Evolutionary conservation across 2,797 vertebrate genomes (phyloP), one percentile per base, ranked within the genome.

Genomic region (Discoglossus pictus): DNA sequence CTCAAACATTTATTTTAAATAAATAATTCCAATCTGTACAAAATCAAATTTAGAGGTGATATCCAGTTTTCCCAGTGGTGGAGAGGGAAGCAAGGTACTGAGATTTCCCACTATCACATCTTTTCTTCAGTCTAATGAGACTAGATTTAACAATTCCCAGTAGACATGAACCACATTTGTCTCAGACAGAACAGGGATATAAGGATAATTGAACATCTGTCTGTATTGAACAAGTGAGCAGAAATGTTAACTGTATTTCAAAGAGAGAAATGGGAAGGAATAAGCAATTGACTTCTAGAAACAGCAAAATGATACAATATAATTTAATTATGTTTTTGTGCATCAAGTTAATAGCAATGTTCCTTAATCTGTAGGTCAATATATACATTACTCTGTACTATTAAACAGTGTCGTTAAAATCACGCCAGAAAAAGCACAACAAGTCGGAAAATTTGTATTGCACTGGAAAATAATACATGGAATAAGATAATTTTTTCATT

Each of bases 131-230:
- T 71, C 68, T 71, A 71, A 71, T 71, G 61, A 71, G 61, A 64
- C 61, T 71, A 59, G 68, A 71, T 71, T 71, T 71, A 64, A 43
- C 68, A 64, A 65, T 71, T 64, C 68, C 61, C 52, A 2, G n/a
- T 40, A 65, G 68, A 71, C 68, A 59, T 65, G 46, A 71, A 58
- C 53, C 53, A 59, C 44, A 71, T 71, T 71, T 64, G 53, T 71
- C 68, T 64, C 34, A 64, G 61, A 71, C 46, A 64, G 68, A 58
- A 71, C 61, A 71, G 61, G 53, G 52, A 71, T 64, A 63, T 61
- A 71, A 50, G 61, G 46, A 59, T 71, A 71, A 71, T 64, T 71
- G 68, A 71, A 71, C 68, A 71, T 71, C 53, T 71, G 68, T 71
- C 61, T 59, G 38, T 17, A 59, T 13, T 35, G 53, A 71, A 52